Conservation (phyloP, 2,797 vertebrate species). For the Chaenodraco wilsoni region DNA sequence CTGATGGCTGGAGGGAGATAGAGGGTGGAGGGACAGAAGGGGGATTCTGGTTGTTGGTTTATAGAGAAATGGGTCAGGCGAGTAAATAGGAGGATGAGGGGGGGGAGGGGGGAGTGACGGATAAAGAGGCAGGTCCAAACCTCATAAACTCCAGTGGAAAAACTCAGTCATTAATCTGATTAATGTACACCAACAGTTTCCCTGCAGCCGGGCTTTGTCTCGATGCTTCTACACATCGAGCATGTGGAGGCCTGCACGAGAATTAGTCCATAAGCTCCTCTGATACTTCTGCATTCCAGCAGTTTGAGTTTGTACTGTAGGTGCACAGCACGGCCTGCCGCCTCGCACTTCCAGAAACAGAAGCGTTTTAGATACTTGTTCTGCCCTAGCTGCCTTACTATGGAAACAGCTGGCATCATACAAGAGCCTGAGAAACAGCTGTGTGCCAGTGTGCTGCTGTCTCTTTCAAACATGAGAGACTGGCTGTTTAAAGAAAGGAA, state of each 20-base stretch:
- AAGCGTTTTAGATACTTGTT: slow-evolving; percentile 5
- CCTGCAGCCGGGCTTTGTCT: slow-evolving; percentile 25
- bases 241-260: slow-evolving; percentile 10
- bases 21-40: slow-evolving; percentile 23
- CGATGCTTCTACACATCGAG: slow-evolving; percentile 16
- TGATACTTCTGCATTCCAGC: slow-evolving; percentile 50
- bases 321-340: slow-evolving; percentile 7
- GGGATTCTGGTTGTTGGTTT: slow-evolving; percentile 57
- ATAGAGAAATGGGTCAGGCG: slow-evolving; percentile 74
- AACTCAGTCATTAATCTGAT: slow-evolving; percentile 82
- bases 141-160: slow-evolving; percentile 77
- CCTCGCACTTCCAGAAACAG: slow-evolving; percentile 37
- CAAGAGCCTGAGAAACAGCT: slow-evolving; percentile 26
- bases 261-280: slow-evolving; percentile 33
- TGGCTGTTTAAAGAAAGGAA: slow-evolving; percentile 24
- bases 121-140: slow-evolving; percentile 66
- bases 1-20: slow-evolving; percentile 14
- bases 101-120: slow-evolving; percentile 33
- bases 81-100: slow-evolving; percentile 40
- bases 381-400: slow-evolving; percentile 14
- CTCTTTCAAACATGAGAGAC: slow-evolving; percentile 24
- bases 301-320: slow-evolving; percentile 3
- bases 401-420: slow-evolving; percentile 40
- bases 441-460: slow-evolving; percentile 23
- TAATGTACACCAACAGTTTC: slow-evolving; percentile 75